Base-by-base conservation (phyloP, 2,888 invertebrate genomes). In the Blastobasis lacticolella region DNA sequence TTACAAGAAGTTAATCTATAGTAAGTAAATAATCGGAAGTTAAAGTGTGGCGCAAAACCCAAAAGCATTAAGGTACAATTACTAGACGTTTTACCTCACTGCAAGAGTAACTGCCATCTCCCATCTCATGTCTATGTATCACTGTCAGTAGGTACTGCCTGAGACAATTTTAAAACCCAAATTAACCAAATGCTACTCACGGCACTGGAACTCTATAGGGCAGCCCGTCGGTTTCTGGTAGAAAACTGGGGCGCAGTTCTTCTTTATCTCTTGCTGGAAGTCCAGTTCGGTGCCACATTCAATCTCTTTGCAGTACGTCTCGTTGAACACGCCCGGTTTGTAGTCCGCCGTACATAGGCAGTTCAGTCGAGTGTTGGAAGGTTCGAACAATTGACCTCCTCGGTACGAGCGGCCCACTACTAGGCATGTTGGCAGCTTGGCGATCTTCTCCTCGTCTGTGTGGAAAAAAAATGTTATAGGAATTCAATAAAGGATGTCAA, bases 281-380 rank as follows among this genome's bases (percentile, higher is more conserved):
- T 84, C 82, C 5, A 90, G 79, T 66, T 90, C 89, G 4, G 87
- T 64, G 5, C 87, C 89, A 48, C 90, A 90, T 67, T 87, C 78
- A 50, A 88, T 76, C 52, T 88, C 82, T 5, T 72, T 65, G 62
- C 90, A 90, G 64, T 71, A 73, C 2, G 73, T 55, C 0, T 73
- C 60, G 52, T 74, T 69, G 47, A 87, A 79, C 9, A 76, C 59
- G 9, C 78, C 69, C 5, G 87, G 89, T 59, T 81, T 76, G 76
- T 85, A 90, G 43, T 83, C 76, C 0, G 73, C 67, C 0, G 83
- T 80, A 54, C 90, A 90, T 8, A 89, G 64, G 63, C 90, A 90
- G 1, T 67, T 73, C 67, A 87, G 83, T 45, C 80, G 74, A 0
- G 85, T 81, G 53, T 83, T 75, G 53, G 73, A 65, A 0, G 89